phyloP scores from a whole-genome alignment of 2,888 invertebrate genomes.

The Apamea anceps region DNA sequence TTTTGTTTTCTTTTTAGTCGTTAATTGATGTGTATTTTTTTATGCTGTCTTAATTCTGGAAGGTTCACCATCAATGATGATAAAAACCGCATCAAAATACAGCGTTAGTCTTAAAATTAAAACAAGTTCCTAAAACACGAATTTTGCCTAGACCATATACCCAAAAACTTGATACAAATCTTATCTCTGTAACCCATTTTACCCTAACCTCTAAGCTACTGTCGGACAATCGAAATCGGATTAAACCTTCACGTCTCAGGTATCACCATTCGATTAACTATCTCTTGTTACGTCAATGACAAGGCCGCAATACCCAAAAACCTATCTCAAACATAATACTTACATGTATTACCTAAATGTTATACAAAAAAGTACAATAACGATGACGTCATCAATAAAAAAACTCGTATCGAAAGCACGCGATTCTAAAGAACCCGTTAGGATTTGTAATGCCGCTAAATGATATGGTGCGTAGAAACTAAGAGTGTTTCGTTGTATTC shows the following conservation, averaged over 20 bases:
- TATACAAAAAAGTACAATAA: conserved; percentile 48
- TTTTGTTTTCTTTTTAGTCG: too few species aligned
- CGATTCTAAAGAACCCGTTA: conserved; percentile 50
- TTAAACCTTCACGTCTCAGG: neutral
- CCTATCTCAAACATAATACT: conserved; percentile 15
- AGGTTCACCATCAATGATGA: too few species aligned
- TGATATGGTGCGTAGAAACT: conserved; percentile 34
- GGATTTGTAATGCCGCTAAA: conserved; percentile 36
- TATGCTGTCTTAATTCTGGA: too few species aligned
- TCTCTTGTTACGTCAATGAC: conserved; percentile 30
- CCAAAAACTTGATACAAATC: neutral
- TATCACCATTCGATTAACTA: conserved; percentile 1
- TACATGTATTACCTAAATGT: conserved; percentile 34
- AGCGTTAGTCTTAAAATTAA: too few species aligned
- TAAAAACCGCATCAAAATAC: too few species aligned
- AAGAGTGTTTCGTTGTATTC: conserved; percentile 29
- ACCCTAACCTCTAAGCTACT: neutral
- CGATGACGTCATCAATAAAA: conserved; percentile 52
- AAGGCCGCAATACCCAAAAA: conserved; percentile 21
- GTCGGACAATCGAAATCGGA: neutral
- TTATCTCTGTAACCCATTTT: neutral
- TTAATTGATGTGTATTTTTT: too few species aligned
- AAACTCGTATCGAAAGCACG: conserved; percentile 40
- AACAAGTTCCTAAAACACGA: too few species aligned
- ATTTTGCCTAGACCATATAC: neutral